Percentiles rank a stretch among this genome's conserved stretches.
These are phyloP conservation scores for Bombus waltoni DNA, from an alignment of 1,140 invertebrate species.

Conservation along the genomic window DNA sequence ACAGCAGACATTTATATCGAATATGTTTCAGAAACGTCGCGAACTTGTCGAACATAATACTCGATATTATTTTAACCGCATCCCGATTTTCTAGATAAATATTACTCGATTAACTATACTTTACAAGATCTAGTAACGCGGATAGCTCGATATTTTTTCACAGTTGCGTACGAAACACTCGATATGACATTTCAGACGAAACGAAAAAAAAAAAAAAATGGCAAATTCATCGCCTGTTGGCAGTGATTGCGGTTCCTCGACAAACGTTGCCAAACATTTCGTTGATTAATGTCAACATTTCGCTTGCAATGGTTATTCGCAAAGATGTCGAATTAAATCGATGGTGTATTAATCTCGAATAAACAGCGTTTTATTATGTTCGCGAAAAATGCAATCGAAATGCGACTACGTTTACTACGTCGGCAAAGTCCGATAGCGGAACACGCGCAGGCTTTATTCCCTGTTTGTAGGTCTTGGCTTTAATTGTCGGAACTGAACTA, in stretches of 20 bases:
- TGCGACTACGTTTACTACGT: not conserved
- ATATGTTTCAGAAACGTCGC: too few species aligned
- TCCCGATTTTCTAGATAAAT: too few species aligned
- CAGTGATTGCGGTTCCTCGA: not conserved
- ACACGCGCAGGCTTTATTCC: constrained; percentile 8
- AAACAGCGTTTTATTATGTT: not conserved
- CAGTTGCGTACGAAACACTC: not conserved
- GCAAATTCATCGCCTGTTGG: not conserved
- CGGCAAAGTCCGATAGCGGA: not conserved
- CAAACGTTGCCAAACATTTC: not conserved
- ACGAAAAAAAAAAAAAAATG: not conserved
- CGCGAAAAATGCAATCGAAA: not conserved
- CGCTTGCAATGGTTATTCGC: not conserved
- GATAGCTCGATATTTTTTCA: too few species aligned
- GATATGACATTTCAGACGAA: not conserved
- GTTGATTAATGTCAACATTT: not conserved
- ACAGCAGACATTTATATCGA: too few species aligned
- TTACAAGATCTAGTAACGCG: too few species aligned
- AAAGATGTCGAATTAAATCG: not conserved
- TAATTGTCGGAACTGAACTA: constrained; percentile 34
- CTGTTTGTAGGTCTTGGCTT: constrained; percentile 23
- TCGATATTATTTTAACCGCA: too few species aligned
- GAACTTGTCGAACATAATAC: too few species aligned
- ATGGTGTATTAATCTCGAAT: not conserved
- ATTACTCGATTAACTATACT: too few species aligned